Evolutionary conservation across 2,113 vertebrate genomes (phyloP), one percentile per base, ranked within the genome.

Genomic region (Colossoma macropomum): DNA sequence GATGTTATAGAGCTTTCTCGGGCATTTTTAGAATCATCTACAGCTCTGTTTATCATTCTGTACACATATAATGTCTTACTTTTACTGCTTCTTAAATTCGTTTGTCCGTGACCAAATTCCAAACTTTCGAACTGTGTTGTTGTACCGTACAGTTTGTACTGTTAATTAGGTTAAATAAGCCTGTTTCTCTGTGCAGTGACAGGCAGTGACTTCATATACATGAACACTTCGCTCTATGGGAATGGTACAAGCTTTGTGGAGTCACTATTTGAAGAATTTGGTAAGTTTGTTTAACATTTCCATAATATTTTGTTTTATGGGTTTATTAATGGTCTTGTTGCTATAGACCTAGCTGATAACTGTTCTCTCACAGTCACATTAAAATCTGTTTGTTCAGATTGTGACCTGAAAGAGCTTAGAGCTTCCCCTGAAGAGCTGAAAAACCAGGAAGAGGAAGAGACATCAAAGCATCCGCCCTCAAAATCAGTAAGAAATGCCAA

Each of bases 171-270:
- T 30, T 15, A 17, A 1, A 16, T 41, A 62, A 41, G 3, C 59
- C 10, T 60, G 2, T 48, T 70, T 56, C 66, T 25, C 27, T 85
- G 89, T 86, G 19, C 91, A 98, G 97, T 94, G 76, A 96, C 96
- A 77, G 95, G 96, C 0, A 86, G 93, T 73, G 96, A 96, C 32
- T 95, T 96, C 87, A 94, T 97, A 87, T 99, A 99, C 0, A 94
- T 98, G 95, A 99, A 98, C 93, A 97, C 97, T 0, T 94, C 95
- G 0, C 95, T 96, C 66, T 95, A 97, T 79, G 94, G 96, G 90
- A 97, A 97, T 1, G 97, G 98, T 85, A 98, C 98, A 60, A 99
- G 98, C 91, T 99, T 99, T 1, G 97, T 99, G 81, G 98, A 98
- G 89, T 99, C 98, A 17, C 94, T 99, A 75, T 99, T 99, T 80